Evolutionary conservation across 2,113 vertebrate species (phyloP).

Genomic region (Bubo scandiacus): DNA sequence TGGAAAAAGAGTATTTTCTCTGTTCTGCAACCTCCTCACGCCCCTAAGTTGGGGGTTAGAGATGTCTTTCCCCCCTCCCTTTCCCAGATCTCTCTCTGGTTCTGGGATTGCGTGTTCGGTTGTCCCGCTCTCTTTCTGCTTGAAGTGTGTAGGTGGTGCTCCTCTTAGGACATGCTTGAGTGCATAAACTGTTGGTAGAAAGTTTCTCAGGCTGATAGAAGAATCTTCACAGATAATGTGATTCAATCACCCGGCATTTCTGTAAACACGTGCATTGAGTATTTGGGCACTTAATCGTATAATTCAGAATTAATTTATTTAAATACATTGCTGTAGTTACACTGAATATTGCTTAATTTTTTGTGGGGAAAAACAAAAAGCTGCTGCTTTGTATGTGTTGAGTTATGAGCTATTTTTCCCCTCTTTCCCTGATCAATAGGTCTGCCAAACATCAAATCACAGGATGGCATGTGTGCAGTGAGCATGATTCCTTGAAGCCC

Average conservation of each 20-base stretch:
- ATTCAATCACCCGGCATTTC: background rate
- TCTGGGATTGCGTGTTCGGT: background rate
- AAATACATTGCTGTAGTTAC: background rate
- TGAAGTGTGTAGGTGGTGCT: background rate
- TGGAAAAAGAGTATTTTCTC: background rate
- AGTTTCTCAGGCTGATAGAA: background rate
- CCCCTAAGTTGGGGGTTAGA: rapidly evolving
- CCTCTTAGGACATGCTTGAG: background rate
- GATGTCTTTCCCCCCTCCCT: background rate
- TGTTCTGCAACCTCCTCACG: background rate
- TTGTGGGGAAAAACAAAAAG: background rate
- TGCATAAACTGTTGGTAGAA: background rate
- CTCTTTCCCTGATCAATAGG: background rate
- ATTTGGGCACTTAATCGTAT: background rate
- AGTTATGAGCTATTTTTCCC: background rate
- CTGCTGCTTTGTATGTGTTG: background rate
- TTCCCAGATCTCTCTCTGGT: background rate
- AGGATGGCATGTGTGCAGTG: background rate
- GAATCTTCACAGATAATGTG: background rate
- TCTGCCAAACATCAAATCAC: background rate
- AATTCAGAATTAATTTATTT: background rate
- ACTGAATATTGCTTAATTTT: background rate
- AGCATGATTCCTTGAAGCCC: background rate
- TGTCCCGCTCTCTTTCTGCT: background rate
- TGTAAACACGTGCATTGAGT: background rate